Percentiles rank a stretch among this genome's conserved stretches.
These are phyloP conservation scores for Aradophagus sp. DNA, from an alignment of 1,140 invertebrate genomes.

Conservation along the genomic window DNA sequence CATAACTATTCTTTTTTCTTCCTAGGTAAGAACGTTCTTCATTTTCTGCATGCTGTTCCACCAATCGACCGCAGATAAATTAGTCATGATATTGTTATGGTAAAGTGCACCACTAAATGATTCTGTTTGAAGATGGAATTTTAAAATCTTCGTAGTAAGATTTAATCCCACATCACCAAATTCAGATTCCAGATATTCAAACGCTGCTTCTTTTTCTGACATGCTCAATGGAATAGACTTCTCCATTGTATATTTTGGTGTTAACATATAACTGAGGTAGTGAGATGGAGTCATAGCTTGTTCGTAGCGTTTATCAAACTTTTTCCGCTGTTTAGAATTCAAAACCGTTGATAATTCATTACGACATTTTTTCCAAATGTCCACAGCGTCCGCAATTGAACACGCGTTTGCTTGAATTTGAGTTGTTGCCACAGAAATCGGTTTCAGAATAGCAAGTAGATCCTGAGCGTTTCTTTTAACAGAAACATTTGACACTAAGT, in stretches of 20 bases:
- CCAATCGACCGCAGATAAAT: conserved; percentile 3
- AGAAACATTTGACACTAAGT: no score
- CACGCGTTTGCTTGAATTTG: no score
- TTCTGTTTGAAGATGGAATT: conserved; percentile 3
- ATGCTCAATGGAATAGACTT: background rate
- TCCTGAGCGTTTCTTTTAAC: no score
- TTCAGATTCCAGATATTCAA: conserved; percentile 4
- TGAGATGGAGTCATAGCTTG: no score
- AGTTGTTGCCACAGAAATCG: no score
- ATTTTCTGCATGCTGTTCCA: conserved; percentile 1
- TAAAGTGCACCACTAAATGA: conserved; percentile 1
- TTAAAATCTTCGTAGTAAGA: conserved; percentile 3
- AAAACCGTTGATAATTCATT: no score
- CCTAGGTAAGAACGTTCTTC: background rate
- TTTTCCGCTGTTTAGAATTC: no score
- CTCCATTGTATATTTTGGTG: conserved; percentile 2
- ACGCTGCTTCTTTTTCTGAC: conserved; percentile 11
- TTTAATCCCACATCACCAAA: background rate
- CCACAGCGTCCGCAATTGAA: no score
- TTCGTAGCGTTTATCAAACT: no score
- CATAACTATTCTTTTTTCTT: conserved; percentile 4
- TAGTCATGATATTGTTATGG: background rate
- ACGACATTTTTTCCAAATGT: no score
- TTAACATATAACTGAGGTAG: no score
- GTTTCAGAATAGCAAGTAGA: no score